These are phyloP conservation scores for Loriculus beryllinus DNA, from an alignment of 2,797 vertebrate species.

Conservation along the genomic window DNA sequence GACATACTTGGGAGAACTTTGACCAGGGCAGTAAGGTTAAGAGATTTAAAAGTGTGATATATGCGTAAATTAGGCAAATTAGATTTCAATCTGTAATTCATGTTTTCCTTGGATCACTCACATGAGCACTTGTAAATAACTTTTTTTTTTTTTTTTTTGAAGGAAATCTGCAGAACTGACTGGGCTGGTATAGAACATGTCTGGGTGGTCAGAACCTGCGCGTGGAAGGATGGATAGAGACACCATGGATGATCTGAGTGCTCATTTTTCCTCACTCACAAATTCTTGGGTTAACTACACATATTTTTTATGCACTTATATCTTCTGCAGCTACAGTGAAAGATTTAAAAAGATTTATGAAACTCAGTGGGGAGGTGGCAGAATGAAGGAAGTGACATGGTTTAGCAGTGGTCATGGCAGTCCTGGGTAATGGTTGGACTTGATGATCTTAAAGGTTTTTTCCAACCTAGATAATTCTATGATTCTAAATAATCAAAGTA, in stretches of 20 bases:
- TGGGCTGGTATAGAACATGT: neutral
- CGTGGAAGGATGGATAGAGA: neutral
- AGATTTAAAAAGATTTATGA: neutral
- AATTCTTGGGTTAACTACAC: neutral
- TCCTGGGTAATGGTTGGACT: neutral
- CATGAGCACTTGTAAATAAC: neutral
- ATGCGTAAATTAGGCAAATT: neutral
- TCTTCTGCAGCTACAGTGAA: neutral
- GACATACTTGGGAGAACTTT: accelerated
- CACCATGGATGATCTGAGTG: neutral
- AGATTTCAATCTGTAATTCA: neutral
- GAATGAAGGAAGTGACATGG: neutral
- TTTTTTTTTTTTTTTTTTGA: neutral
- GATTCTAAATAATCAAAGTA: neutral
- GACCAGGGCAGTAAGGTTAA: neutral
- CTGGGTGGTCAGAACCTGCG: neutral
- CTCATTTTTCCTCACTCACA: neutral
- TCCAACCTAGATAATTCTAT: neutral
- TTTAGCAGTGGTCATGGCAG: neutral
- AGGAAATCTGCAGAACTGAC: neutral
- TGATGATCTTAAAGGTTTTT: neutral
- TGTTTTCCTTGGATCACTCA: neutral
- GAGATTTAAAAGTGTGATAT: neutral
- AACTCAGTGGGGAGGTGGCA: neutral
- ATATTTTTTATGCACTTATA: neutral